Evolutionary conservation across 2,113 vertebrate genomes (phyloP), one percentile per base, ranked within the genome.

Genomic region (Dryoscopus gambensis): DNA sequence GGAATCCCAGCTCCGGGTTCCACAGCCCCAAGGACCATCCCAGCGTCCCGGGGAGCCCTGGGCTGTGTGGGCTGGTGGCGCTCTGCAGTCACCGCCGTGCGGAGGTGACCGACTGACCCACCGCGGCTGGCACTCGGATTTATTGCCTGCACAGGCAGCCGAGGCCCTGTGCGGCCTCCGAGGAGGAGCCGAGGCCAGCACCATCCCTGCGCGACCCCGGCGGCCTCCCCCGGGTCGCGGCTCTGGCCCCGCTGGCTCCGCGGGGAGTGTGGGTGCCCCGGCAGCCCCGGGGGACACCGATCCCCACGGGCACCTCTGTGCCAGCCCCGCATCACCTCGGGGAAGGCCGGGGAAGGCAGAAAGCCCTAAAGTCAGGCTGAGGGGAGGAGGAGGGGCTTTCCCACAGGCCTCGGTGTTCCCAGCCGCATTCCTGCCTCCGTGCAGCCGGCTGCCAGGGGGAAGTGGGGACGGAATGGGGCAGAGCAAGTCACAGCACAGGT

Each of bases 351-450:
- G 8, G 25, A 75, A 37, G 31, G 63, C 42, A 79, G 62, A 76
- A 67, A 47, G 7, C 9, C 44, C 76, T 9, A 9, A 64, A 85
- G 39, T 16, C 20, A 39, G 59, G 16, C 16, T 0, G 1, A 42
- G 59, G 6, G 0, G 6, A 33, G 49, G 23, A 60, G 55, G 5
- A 62, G 33, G 16, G 49, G 15, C 6, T 65, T 60, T 57, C 3
- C 28, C 39, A 13, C 1, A 1, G 47, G 50, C 4, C 7, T 35
- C 14, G 31, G 52, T 4, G 1, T 1, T 60, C 18, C 1, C 5
- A 1, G 50, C 10, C 1, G 0, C 63, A 6, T 73, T 59, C 69
- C 85, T 24, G 42, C 42, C 33, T 24, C 15, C 0, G 0, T 2
- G 4, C 20, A 59, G 82, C 6, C 0, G 0, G 15, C 5, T 59